These are phyloP conservation scores for Yponomeuta cagnagella DNA, from an alignment of 2,888 invertebrate genomes.

Conservation along the genomic window DNA sequence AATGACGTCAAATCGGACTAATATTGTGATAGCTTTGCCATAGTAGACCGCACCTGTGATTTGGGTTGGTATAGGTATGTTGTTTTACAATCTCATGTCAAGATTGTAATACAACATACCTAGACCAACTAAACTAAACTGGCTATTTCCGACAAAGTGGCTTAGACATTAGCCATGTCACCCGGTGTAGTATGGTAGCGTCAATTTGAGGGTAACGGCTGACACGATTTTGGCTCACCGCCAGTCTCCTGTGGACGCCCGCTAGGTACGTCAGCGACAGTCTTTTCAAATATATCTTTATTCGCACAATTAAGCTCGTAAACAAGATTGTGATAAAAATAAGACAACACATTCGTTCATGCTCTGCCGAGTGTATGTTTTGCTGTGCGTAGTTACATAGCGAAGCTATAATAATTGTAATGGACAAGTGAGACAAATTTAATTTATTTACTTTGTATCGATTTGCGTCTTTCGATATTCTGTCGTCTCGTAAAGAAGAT, in stretches of 20 bases:
- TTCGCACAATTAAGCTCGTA: slow-evolving; percentile 5
- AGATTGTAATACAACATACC: not conserved
- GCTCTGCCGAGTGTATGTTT: not conserved
- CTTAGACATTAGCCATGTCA: slow-evolving; percentile 12
- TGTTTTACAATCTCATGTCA: not conserved
- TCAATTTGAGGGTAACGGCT: slow-evolving; percentile 2
- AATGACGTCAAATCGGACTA: slow-evolving; percentile 35
- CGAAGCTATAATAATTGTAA: not conserved
- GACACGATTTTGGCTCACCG: not conserved
- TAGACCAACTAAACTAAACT: slow-evolving; percentile 15
- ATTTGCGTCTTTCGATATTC: not conserved
- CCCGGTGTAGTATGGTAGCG: not conserved
- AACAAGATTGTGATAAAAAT: not conserved
- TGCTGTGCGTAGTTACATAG: not conserved
- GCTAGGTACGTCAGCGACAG: not conserved
- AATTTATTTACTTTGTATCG: not conserved
- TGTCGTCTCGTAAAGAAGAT: not conserved
- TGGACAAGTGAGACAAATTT: not conserved
- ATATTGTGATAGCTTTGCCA: slow-evolving; percentile 32
- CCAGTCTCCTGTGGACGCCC: slow-evolving; percentile 5
- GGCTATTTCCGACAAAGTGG: slow-evolving; percentile 23
- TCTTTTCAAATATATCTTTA: slow-evolving; percentile 7
- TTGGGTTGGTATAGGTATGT: slow-evolving; percentile 7
- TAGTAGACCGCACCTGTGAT: slow-evolving; percentile 12
- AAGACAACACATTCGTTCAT: not conserved